Evolutionary conservation across 2,888 invertebrate species (phyloP).

Genomic region (Ceraclea dissimilis): DNA sequence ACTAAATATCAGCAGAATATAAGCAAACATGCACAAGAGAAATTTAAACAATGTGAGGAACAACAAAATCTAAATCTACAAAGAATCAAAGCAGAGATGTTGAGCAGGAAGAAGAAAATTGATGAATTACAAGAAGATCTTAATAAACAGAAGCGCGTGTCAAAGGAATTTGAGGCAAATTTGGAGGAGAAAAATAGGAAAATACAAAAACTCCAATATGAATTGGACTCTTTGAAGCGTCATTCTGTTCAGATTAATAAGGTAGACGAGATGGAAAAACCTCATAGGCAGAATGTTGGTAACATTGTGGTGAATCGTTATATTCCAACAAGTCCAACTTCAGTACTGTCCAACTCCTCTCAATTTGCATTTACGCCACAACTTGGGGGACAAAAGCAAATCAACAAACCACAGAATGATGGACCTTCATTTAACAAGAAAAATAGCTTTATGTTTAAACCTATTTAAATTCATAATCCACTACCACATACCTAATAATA

Average conservation of each 20-base stretch:
- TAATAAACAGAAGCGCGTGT: constrained; percentile 41
- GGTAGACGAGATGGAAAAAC: constrained; percentile 11
- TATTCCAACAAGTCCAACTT: not conserved
- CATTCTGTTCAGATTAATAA: constrained; percentile 27
- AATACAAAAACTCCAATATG: constrained; percentile 42
- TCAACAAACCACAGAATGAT: constrained; percentile 3
- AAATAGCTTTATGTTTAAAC: constrained; percentile 13
- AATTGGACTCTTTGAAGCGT: constrained; percentile 18
- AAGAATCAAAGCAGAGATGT: constrained; percentile 44
- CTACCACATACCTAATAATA: not conserved
- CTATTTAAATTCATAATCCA: constrained; percentile 1
- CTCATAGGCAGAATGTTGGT: constrained; percentile 38
- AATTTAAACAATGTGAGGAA: constrained; percentile 43
- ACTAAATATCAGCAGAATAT: constrained; percentile 44
- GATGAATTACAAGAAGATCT: constrained; percentile 39
- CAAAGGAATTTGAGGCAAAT: constrained; percentile 40
- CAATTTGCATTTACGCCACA: constrained; percentile 20
- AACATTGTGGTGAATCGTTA: constrained; percentile 37
- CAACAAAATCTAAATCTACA: constrained; percentile 40
- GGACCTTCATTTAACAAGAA: not conserved
- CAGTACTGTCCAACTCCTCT: not conserved
- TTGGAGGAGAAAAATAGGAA: constrained; percentile 43
- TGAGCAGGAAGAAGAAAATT: constrained; percentile 43
- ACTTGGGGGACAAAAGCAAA: too few relatives aligned
- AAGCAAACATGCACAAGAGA: constrained; percentile 43